Percentiles rank a stretch among this genome's conserved stretches.
Evolutionary conservation across 2,888 invertebrate species (phyloP).

Genomic region (Stenotaenia linearis): DNA sequence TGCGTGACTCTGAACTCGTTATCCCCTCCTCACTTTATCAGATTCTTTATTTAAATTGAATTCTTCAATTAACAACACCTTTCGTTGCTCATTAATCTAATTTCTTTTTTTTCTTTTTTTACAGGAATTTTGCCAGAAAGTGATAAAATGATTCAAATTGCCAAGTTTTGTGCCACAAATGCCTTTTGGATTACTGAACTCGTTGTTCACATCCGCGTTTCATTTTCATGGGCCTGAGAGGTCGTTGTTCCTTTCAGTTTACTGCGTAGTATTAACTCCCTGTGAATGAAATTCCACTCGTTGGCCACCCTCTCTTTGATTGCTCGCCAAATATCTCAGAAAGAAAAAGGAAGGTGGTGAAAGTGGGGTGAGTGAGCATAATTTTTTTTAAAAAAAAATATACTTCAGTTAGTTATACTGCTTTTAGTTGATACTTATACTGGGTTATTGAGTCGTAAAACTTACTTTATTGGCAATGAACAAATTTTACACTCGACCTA

Average conservation of each 20-base stretch:
- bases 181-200: neutral
- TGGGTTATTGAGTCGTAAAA: constrained; percentile 32
- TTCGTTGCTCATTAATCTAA: neutral
- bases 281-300: constrained; percentile 33
- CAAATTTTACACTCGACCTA: constrained; percentile 28
- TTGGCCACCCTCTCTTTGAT: constrained; percentile 24
- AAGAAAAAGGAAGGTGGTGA: neutral
- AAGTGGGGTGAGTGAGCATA: constrained; percentile 30
- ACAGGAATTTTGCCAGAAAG: neutral
- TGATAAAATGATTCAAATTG: neutral
- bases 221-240: neutral
- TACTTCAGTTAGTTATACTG: constrained; percentile 28
- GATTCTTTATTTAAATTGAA: constrained; percentile 13
- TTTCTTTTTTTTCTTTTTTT: neutral
- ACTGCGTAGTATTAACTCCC: constrained; percentile 8
- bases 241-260: constrained; percentile 16
- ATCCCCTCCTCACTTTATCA: neutral
- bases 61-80: neutral
- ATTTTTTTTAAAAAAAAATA: constrained; percentile 29
- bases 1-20: neutral
- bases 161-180: neutral
- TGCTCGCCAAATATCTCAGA: constrained; percentile 16
- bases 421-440: constrained; percentile 33
- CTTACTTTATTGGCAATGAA: constrained; percentile 34
- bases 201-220: neutral